Base-by-base conservation (phyloP, 2,113 vertebrate species). In the Colistium nudipinnis region DNA sequence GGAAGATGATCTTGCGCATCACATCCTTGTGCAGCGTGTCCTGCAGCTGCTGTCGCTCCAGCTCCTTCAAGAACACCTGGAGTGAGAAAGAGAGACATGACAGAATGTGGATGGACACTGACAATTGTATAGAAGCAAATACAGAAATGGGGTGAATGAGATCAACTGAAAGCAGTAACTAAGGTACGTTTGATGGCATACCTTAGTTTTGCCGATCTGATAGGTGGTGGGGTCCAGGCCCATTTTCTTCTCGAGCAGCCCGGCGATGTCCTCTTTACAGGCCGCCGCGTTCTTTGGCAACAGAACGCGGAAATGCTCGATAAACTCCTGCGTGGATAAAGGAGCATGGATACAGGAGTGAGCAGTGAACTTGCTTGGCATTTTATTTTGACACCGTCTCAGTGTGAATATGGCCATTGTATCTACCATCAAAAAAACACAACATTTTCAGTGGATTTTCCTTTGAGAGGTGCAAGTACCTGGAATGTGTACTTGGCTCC, bases 171-270 rank as follows among this genome's bases (percentile, higher is more conserved):
- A 53, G 25, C 24, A 35, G 30, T 19, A 57, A 55, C 17, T 0
- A 44, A 83, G 60, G 4, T 12, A 38, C 10, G 28, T 53, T 31
- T 30, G 30, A 16, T 30, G 49, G 8, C 11, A 2, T 51, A 99
- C 97, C 95, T 99, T 99, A 38, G 96, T 98, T 88, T 93, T 96
- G 45, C 98, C 98, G 6, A 98, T 97, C 90, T 99, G 97, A 90
- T 95, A 99, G 36, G 93, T 96, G 71, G 92, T 93, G 51, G 90
- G 90, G 85, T 97, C 91, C 13, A 97, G 70, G 5, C 87, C 80
- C 83, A 98, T 91, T 85, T 93, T 96, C 76, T 93, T 95, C 61
- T 89, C 88, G 41, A 99, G 82, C 60, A 99, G 90, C 31, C 82
- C 74, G 1, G 91, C 84, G 67, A 99, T 95, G 41, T 93, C 92